Evolutionary conservation across 2,797 vertebrate genomes (phyloP).

Genomic region (Cuniculus paca): DNA sequence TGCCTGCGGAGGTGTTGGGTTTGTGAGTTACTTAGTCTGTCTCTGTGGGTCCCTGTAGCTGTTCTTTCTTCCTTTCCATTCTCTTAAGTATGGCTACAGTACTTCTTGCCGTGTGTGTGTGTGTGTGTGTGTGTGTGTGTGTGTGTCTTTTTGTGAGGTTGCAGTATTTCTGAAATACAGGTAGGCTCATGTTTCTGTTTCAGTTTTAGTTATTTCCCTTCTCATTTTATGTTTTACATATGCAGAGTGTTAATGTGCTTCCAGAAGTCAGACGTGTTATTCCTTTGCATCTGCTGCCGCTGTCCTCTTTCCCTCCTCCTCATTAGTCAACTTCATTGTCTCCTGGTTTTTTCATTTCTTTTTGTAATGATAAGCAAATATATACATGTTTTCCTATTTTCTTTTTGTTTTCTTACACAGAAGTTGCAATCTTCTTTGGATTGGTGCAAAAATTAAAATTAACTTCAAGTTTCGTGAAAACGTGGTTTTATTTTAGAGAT

Average conservation of each 20-base stretch:
- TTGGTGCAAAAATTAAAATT: not conserved
- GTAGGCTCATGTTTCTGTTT: not conserved
- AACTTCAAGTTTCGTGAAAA: not conserved
- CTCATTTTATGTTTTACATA: not conserved
- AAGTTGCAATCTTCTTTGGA: not conserved
- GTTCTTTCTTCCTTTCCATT: not conserved
- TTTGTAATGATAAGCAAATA: not conserved
- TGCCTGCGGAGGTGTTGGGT: not conserved
- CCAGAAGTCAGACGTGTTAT: not conserved
- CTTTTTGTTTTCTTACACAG: not conserved
- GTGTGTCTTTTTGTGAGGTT: no score
- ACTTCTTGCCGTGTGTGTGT: no score
- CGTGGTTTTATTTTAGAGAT: not conserved
- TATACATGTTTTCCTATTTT: not conserved
- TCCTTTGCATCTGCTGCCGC: not conserved
- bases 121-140: no score
- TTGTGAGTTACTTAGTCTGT: not conserved
- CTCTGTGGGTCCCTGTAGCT: not conserved
- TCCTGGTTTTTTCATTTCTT: not conserved
- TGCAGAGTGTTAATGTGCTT: not conserved
- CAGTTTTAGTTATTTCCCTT: constrained; percentile 25
- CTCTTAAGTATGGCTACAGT: not conserved
- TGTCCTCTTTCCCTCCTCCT: not conserved
- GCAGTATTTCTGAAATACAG: not conserved
- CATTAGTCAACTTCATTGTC: not conserved